Base-by-base conservation (phyloP, 2,888 invertebrate species). In the Aproaerema taeniolella region DNA sequence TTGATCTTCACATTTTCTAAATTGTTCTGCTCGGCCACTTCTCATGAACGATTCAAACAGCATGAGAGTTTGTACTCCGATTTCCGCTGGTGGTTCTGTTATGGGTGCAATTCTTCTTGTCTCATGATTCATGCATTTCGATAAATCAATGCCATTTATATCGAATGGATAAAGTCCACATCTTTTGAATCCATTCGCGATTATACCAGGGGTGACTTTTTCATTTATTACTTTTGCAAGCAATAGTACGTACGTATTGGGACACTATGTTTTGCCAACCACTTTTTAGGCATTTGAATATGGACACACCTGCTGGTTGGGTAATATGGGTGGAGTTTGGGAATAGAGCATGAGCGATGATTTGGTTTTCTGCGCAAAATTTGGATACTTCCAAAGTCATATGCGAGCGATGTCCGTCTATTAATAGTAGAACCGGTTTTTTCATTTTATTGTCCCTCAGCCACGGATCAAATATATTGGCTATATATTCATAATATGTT, bases 281-380 rank as follows among this genome's bases (percentile, higher is more conserved):
- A 33, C 30, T 37, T 26, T 40, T 40, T 9, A 43, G 38, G 11
- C 34, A 24, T 33, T 30, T 35, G 32, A 43, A 43, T 33, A 40
- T 38, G 29, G 43, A 39, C 11, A 40, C 43, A 31, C 40, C 43
- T 8, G 40, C 40, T 16, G 40, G 43, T 32, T 39, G 43, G 10
- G 38, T 35, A 29, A 43, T 39, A 24, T 43, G 37, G n/a, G 43
- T 43, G 6, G 43, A 34, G 16, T 43, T 43, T 11, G 43, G 39
- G 36, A 36, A 31, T 7, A 43, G 31, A 7, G 43, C 28, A 37
- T 40, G 37, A 17, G 38, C 16, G 32, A 44, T 41, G 15, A 41
- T 41, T 9, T 26, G 31, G 41, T 35, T 38, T 34, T 41, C 41
- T 10, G 25, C 31, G 14, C 44, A 44, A 13, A 41, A 37, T 39